Conservation (phyloP, 2,113 vertebrate species). For the Smithornis capensis region DNA sequence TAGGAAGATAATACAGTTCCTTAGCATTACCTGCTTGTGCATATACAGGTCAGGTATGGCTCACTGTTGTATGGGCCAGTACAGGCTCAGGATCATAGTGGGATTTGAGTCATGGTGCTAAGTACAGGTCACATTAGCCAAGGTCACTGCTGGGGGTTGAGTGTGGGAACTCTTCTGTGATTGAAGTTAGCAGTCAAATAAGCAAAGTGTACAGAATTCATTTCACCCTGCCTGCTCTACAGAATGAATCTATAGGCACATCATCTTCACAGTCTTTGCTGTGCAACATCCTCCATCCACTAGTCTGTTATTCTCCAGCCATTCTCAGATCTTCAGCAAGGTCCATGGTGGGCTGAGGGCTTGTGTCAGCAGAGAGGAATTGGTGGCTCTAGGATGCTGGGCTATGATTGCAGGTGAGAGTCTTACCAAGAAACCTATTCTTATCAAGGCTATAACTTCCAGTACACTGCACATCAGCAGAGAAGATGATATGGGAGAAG, state of each 20-base stretch:
- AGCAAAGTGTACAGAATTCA: background rate
- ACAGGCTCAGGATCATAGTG: background rate
- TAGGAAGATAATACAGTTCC: background rate
- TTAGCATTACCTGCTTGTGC: background rate
- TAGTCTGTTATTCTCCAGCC: background rate
- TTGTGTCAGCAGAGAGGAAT: background rate
- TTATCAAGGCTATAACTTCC: background rate
- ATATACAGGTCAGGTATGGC: background rate
- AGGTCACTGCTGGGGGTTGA: background rate
- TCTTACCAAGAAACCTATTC: background rate
- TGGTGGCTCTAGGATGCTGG: background rate
- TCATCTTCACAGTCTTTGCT: background rate
- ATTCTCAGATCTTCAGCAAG: background rate
- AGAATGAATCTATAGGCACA: background rate
- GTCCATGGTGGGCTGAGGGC: background rate
- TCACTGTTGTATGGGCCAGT: background rate
- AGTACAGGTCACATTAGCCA: background rate
- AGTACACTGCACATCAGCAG: background rate
- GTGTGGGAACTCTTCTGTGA: background rate
- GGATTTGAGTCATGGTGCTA: background rate
- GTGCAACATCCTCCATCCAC: background rate
- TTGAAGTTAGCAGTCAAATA: background rate
- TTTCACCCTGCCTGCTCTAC: background rate
- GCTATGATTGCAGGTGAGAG: background rate
- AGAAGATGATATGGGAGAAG: background rate